These are phyloP conservation scores for Malthinus flaveolus DNA, from an alignment of 2,888 invertebrate species.

Conservation along the genomic window DNA sequence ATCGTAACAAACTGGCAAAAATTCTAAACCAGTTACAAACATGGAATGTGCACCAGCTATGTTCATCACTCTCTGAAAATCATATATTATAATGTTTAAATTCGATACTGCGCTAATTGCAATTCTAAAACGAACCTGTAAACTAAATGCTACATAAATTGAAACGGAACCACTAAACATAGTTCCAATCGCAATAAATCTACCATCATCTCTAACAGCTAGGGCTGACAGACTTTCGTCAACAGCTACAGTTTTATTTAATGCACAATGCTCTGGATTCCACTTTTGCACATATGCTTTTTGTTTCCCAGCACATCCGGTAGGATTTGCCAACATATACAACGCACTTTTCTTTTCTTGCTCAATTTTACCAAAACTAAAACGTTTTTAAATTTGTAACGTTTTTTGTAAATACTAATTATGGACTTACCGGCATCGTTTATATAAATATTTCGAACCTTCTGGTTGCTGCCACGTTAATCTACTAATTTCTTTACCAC, in stretches of 20 bases:
- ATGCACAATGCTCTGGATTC: slow-evolving; percentile 65
- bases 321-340: slow-evolving; percentile 81
- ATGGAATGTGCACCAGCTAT: slow-evolving; percentile 88
- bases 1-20: slow-evolving; percentile 76
- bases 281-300: slow-evolving; percentile 80
- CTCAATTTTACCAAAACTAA: slow-evolving; percentile 73
- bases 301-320: slow-evolving; percentile 71
- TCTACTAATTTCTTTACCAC: slow-evolving; percentile 68
- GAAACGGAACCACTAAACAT: slow-evolving; percentile 92
- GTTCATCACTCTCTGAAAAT: slow-evolving; percentile 74
- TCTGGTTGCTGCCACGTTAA: slow-evolving; percentile 77
- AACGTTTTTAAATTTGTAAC: neutral
- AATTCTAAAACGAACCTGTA: slow-evolving; percentile 65
- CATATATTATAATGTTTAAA: neutral
- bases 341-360: slow-evolving; percentile 69
- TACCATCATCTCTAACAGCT: slow-evolving; percentile 88
- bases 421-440: slow-evolving; percentile 74
- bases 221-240: slow-evolving; percentile 81
- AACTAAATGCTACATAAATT: slow-evolving; percentile 88
- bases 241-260: slow-evolving; percentile 63
- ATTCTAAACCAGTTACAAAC: slow-evolving; percentile 96
- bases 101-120: neutral
- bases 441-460: slow-evolving; percentile 79
- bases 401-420: slow-evolving; percentile 3
- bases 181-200: slow-evolving; percentile 89